Base-by-base conservation (phyloP, 2,797 vertebrate species). In the Sternotherus odoratus region DNA sequence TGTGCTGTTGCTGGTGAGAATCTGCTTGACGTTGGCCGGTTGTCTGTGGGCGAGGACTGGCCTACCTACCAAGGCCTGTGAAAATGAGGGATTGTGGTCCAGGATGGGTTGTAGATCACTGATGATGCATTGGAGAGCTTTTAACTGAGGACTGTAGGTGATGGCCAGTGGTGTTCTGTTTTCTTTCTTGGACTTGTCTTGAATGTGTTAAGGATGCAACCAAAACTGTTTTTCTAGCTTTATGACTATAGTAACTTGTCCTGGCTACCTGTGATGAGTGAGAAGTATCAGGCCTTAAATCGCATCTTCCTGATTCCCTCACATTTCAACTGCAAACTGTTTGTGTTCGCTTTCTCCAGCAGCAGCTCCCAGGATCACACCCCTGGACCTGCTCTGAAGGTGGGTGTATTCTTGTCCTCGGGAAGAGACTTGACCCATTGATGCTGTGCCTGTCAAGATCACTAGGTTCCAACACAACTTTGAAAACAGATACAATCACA, bases 181-280 rank as follows among this genome's bases (percentile, higher is more conserved):
- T n/a, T n/a, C n/a, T n/a, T n/a, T n/a, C n/a, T n/a, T n/a, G n/a
- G n/a, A n/a, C n/a, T n/a, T n/a, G n/a, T n/a, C n/a, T n/a, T n/a
- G n/a, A 43, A 0, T 1, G 19, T 0, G 0, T 43, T 1, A 0
- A 54, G 28, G 15, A 19, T 57, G 43, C 33, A 89, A 54, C 6
- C 53, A 88, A 84, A 17, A 43, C 46, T 79, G 24, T 46, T 75
- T 46, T 46, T 75, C n/a, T 26, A 49, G 11, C 30, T 21, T 24
- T 16, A 23, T 77, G 5, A 10, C 43, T 86, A 39, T 0, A 48
- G 36, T 53, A 86, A 53, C 17, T 4, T n/a, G 5, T 83, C 91
- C 53, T 92, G 86, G 60, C 30, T 77, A 81, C 43, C 3, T 2
- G 48, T 53, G 12, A 12, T 56, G 33, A 89, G 23, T 30, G 53